Evolutionary conservation across 1,140 invertebrate genomes (phyloP).

Genomic region (Psilanteris sp.): DNA sequence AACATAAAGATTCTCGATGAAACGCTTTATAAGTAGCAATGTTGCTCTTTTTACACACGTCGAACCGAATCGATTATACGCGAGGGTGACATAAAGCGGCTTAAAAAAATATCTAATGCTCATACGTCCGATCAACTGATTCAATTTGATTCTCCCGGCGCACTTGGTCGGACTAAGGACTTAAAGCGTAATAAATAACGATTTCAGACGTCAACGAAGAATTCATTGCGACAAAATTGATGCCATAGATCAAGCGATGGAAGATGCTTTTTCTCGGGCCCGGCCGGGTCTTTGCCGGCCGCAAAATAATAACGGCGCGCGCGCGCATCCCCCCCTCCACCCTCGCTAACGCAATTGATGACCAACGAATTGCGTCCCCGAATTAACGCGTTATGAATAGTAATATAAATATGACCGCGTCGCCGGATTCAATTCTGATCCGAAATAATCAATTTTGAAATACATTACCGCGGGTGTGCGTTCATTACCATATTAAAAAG

Average conservation of each 20-base stretch:
- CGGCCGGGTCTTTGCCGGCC: not conserved
- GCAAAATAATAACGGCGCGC: constrained; percentile 19
- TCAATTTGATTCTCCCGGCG: constrained; percentile 67
- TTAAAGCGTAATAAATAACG: constrained; percentile 74
- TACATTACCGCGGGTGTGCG: constrained; percentile 33
- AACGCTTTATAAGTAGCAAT: too few relatives aligned
- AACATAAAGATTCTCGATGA: too few relatives aligned
- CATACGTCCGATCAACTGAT: constrained; percentile 62
- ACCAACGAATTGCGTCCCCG: constrained; percentile 13
- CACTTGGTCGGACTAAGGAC: constrained; percentile 63
- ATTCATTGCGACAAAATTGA: constrained; percentile 74
- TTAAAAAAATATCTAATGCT: constrained; percentile 63
- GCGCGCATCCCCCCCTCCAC: too few relatives aligned
- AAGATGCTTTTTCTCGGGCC: constrained; percentile 67
- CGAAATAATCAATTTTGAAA: constrained; percentile 10
- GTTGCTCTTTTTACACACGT: constrained; percentile 22
- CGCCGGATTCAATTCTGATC: not conserved
- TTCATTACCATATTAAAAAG: constrained; percentile 55
- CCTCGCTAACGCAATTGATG: too few relatives aligned
- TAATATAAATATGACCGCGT: constrained; percentile 6
- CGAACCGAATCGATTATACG: constrained; percentile 40
- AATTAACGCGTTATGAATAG: constrained; percentile 22
- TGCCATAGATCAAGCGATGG: constrained; percentile 73
- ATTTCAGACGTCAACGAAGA: constrained; percentile 73
- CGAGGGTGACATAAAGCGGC: constrained; percentile 48